Percentiles rank a stretch among this genome's conserved stretches.
phyloP scores from a whole-genome alignment of 30 jellyfish, hydroid and myxozoan species.

The Chrysaora quinquecirrha region DNA sequence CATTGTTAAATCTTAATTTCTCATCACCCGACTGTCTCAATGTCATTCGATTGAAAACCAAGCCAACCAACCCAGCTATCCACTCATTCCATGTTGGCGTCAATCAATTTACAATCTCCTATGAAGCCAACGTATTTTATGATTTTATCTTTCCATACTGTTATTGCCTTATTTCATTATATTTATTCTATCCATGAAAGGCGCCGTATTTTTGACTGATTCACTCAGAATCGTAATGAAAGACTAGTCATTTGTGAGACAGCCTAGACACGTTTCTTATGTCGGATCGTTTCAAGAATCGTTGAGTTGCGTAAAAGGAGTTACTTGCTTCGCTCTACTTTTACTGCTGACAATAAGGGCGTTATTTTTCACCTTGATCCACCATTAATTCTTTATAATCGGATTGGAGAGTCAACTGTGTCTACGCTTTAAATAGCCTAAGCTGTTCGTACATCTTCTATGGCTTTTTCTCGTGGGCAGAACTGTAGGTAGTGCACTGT shows the following conservation, averaged over 20 bases:
- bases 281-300: neutral
- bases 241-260: constrained; percentile 40
- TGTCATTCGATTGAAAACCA: constrained; percentile 43
- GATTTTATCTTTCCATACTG: too few species aligned
- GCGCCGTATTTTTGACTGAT: constrained; percentile 60
- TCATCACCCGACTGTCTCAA: constrained; percentile 15
- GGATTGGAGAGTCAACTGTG: constrained; percentile 72
- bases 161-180: too few species aligned
- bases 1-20: too few species aligned
- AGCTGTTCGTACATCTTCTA: constrained; percentile 28
- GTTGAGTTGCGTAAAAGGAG: neutral
- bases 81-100: constrained; percentile 52
- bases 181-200: constrained; percentile 26
- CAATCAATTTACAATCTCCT: constrained; percentile 33
- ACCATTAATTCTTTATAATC: constrained; percentile 63
- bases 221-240: constrained; percentile 15
- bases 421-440: constrained; percentile 52
- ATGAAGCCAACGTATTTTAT: too few species aligned
- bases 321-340: neutral
- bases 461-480: constrained; percentile 20
- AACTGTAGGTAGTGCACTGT: too few species aligned
- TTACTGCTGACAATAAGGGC: constrained; percentile 70
- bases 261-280: neutral
- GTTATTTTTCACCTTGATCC: constrained; percentile 61
- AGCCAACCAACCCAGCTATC: constrained; percentile 40